Base-by-base conservation (phyloP, 2,113 vertebrate genomes). In the Cromileptes altivelis region DNA sequence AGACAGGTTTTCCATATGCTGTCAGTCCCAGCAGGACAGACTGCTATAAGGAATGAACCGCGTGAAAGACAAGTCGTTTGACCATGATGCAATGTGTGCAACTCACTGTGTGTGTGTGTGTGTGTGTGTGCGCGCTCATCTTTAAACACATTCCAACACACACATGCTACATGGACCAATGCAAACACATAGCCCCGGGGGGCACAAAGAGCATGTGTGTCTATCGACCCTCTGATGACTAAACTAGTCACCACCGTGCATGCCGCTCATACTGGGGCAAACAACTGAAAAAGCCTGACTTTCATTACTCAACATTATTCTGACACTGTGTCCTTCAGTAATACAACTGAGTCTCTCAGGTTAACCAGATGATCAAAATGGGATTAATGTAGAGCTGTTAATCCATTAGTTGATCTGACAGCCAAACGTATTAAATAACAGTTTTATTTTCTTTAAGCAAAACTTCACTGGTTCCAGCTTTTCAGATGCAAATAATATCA, bases 1-100 rank as follows among this genome's bases (percentile, higher is more conserved):
- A 95, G 96, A 94, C 95, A 88, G 88, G 91, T 95, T 96, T 94
- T 95, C 94, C 94, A 95, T 94, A 81, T 73, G 88, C 90, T 84
- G 86, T 94, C 90, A 93, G 86, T 95, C 96, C 89, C 94, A 92
- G 96, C 90, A 94, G 90, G 93, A 92, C 25, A 23, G 89, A 92
- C 94, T 92, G 95, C 93, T 95, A 84, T 77, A 76, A 93, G 0
- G 87, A 92, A 92, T 88, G 93, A 89, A 52, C 27, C 86, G 79
- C 70, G 85, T 94, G 95, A 93, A 94, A 93, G 95, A 94, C 85
- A 86, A 96, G 27, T 53, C 92, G 71, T 94, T 95, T 91, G 68
- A 93, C 87, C 90, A 78, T 17, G 72, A 89, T 82, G 62, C 75
- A 95, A 93, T 95, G 89, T 63, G 80, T 75, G 78, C 40, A 63